phyloP scores from a whole-genome alignment of 2,113 vertebrate species.

The Fregetta grallaria region DNA sequence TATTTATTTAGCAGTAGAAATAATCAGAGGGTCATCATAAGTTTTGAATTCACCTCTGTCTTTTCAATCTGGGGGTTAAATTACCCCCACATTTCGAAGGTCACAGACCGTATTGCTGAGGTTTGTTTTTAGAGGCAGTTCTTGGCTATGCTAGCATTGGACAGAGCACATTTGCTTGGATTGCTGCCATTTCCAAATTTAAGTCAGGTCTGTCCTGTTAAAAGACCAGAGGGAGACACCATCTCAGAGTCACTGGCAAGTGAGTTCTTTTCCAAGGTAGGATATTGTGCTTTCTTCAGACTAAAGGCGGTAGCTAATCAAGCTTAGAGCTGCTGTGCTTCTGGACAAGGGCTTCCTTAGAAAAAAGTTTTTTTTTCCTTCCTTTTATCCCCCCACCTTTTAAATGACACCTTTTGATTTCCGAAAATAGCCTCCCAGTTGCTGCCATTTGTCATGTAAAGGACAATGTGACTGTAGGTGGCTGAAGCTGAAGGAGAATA shows the following conservation, averaged over 20 bases:
- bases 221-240: constrained; percentile 5
- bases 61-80: background rate
- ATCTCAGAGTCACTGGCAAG: background rate
- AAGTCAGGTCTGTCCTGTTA: background rate
- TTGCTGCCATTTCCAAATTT: constrained; percentile 4
- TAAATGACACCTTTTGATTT: background rate
- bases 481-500: background rate
- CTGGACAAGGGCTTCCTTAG: background rate
- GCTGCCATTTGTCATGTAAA: background rate
- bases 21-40: background rate
- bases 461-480: background rate
- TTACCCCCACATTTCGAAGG: background rate
- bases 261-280: constrained; percentile 36
- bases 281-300: constrained; percentile 34
- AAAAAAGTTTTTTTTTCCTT: background rate
- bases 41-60: background rate
- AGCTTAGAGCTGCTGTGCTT: background rate
- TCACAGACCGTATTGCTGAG: background rate
- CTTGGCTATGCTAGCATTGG: background rate
- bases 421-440: constrained; percentile 27
- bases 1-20: background rate
- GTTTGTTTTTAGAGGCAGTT: background rate
- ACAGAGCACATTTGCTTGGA: background rate
- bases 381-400: background rate
- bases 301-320: background rate